A percentile compares a stretch with the other conserved stretches of the same genome.
These are phyloP conservation scores for Siphlonurus alternatus DNA, from an alignment of 2,888 invertebrate species.

Conservation along the genomic window DNA sequence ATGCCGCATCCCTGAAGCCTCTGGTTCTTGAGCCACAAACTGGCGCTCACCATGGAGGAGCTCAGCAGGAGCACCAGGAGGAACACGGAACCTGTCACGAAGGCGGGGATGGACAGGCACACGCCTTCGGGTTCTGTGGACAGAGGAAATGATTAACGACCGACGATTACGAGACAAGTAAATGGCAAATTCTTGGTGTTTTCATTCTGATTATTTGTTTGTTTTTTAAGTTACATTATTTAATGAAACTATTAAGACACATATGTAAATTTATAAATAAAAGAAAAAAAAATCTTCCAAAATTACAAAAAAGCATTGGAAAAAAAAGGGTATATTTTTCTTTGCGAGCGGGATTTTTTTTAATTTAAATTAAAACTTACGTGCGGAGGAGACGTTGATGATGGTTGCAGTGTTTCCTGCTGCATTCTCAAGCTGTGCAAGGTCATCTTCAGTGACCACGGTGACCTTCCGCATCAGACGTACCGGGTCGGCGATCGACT, in stretches of 20 bases:
- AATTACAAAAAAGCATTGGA: too few species aligned
- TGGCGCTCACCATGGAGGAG: not conserved
- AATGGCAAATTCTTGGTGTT: not conserved
- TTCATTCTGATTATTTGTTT: too few species aligned
- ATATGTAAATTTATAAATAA: too few species aligned
- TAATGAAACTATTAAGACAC: too few species aligned
- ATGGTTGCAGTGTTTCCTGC: not conserved
- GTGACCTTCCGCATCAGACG: not conserved
- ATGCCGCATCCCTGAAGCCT: not conserved
- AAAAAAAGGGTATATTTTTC: too few species aligned
- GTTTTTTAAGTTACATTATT: too few species aligned
- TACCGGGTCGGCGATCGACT: not conserved
- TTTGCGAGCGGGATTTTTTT: not conserved
- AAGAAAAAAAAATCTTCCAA: too few species aligned
- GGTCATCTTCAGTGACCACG: conserved; percentile 4
- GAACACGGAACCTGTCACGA: not conserved
- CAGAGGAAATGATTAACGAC: not conserved
- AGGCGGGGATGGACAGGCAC: not conserved
- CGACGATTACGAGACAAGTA: not conserved
- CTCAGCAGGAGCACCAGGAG: not conserved
- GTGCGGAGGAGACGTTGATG: not conserved
- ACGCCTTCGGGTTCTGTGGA: not conserved
- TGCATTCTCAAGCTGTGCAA: not conserved
- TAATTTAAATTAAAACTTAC: not conserved
- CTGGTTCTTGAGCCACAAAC: conserved; percentile 4